Evolutionary conservation across 2,797 vertebrate genomes (phyloP), one percentile per base, ranked within the genome.

Genomic region (Anguilla marmorata): DNA sequence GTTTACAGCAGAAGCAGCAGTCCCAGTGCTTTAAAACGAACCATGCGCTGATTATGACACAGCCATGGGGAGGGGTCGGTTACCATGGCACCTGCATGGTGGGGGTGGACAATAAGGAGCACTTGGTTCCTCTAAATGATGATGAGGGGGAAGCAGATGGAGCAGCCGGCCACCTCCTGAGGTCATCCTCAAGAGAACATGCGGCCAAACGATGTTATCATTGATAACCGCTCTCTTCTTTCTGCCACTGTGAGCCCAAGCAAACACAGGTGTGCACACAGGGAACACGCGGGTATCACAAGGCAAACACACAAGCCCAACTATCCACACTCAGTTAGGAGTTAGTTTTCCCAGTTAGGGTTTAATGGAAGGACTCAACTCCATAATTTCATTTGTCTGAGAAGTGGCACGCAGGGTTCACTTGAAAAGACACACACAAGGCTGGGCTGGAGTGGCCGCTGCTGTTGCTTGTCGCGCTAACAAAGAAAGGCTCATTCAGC

Each of bases 401-500:
- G 79, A 82, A 30, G 8, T 50, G 79, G 79, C 3, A 41, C 33
- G 16, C 74, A 19, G 33, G 37, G 30, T 50, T 9, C 1, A 8
- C 2, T 12, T 50, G 79, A 45, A 50, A 82, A n/a, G 45, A 45
- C 33, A 21, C 74, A 41, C 74, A 41, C 16, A 82, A 41, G 9
- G 8, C 79, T 4, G 16, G 45, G 79, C 19, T 12, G 41, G 41
- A 82, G 45, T n/a, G 79, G 41, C 41, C 24, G 41, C 41, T 16
- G 41, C 24, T 14, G 41, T 24, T 50, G 79, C 79, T 19, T 8
- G 30, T 37, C 37, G 3, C 9, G 0, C 8, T 12, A 16, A 56
- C 48, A 58, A 85, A 85, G 52, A 30, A 6, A 8, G 52, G n/a
- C 83, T 85, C 84, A 58, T 63, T 85, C 79, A 66, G 33, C 37